phyloP scores from a whole-genome alignment of 2,113 vertebrate genomes.

The Sander vitreus region DNA sequence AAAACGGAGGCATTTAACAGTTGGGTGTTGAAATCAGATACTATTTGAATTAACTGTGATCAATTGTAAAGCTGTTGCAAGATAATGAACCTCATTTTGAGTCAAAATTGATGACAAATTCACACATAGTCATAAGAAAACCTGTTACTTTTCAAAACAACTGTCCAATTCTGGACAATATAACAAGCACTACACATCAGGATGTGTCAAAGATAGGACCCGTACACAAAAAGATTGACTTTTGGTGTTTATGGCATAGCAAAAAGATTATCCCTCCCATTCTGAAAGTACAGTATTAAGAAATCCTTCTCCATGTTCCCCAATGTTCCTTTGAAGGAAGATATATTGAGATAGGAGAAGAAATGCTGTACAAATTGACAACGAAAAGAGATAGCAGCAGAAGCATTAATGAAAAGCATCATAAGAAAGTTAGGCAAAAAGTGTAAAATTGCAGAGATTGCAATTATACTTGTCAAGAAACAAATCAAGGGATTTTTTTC shows the following conservation, averaged over 20 bases:
- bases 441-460: not conserved
- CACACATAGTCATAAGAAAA: not conserved
- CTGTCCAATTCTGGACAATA: not conserved
- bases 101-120: not conserved
- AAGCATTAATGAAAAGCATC: slow-evolving; percentile 2
- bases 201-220: not conserved
- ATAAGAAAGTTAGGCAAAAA: not conserved
- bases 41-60: slow-evolving; percentile 3
- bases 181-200: not conserved
- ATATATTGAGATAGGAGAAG: slow-evolving; percentile 21
- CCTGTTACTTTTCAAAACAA: not conserved
- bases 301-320: not conserved
- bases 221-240: not conserved
- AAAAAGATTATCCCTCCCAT: slow-evolving; percentile 7
- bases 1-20: slow-evolving; percentile 27
- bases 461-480: not conserved
- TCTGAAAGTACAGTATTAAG: slow-evolving; percentile 35
- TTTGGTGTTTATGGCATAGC: not conserved
- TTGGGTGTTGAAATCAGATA: not conserved
- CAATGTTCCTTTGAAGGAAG: not conserved
- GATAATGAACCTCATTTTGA: not conserved
- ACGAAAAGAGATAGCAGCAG: not conserved
- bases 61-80: not conserved
- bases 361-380: slow-evolving; percentile 38
- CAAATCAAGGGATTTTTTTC: not conserved